Percentiles rank a stretch among this genome's conserved stretches.
Conservation (phyloP, 1,140 invertebrate species). For the Pachyrhynchus sulphureomaculatus region DNA sequence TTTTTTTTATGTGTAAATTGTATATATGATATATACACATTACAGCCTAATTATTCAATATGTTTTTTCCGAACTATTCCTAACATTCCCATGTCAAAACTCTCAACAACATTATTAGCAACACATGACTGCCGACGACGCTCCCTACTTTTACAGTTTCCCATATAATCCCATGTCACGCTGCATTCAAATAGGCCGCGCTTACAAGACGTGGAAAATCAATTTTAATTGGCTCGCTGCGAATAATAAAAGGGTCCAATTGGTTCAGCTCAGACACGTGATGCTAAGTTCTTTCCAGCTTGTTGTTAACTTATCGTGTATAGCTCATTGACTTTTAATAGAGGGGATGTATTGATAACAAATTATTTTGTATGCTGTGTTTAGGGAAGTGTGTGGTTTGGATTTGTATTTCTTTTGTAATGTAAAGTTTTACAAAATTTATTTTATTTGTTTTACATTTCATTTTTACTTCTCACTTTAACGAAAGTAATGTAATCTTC, state of each 20-base stretch:
- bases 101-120: constrained; percentile 26
- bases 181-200: constrained; percentile 39
- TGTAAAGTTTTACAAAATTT: too few species aligned
- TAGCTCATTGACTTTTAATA: constrained; percentile 36
- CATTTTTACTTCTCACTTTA: too few species aligned
- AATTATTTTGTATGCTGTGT: constrained; percentile 7
- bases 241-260: constrained; percentile 31
- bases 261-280: constrained; percentile 44
- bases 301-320: constrained; percentile 31
- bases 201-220: constrained; percentile 45
- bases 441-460: too few species aligned
- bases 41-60: constrained; percentile 3
- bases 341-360: not conserved
- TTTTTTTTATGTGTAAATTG: too few species aligned
- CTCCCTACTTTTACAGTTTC: constrained; percentile 25
- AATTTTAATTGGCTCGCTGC: constrained; percentile 39
- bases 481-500: too few species aligned
- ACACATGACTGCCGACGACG: not conserved
- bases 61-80: not conserved
- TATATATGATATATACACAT: too few species aligned
- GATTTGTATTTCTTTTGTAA: too few species aligned
- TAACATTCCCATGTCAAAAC: constrained; percentile 22
- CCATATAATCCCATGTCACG: constrained; percentile 45
- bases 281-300: constrained; percentile 30
- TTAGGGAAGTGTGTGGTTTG: not conserved